These are phyloP conservation scores for Panopea generosa DNA, from an alignment of 2,888 invertebrate species.

Conservation along the genomic window DNA sequence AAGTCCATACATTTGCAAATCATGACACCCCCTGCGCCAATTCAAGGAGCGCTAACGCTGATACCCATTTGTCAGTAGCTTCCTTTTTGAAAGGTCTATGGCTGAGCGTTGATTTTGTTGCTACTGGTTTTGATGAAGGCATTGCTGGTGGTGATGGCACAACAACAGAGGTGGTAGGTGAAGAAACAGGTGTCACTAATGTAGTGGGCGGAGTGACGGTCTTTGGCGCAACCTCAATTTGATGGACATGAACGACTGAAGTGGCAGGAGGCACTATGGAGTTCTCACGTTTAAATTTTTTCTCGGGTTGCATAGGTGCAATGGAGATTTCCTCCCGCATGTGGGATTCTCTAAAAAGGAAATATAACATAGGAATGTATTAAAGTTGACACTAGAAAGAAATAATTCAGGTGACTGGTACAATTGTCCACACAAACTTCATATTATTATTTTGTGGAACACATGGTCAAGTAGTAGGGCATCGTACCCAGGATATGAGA, in stretches of 20 bases:
- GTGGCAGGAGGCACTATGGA: slow-evolving; percentile 44
- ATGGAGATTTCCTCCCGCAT: slow-evolving; percentile 37
- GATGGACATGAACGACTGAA: slow-evolving; percentile 52
- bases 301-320: slow-evolving; percentile 53
- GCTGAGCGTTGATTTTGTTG: slow-evolving; percentile 23
- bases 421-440: too few relatives aligned
- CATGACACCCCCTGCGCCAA: slow-evolving; percentile 75
- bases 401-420: too few relatives aligned
- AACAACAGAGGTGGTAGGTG: neutral
- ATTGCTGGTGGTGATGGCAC: neutral
- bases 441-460: too few relatives aligned
- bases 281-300: slow-evolving; percentile 50
- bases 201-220: neutral
- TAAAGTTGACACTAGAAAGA: neutral
- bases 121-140: slow-evolving; percentile 3
- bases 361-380: neutral
- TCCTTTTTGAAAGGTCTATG: slow-evolving; percentile 66
- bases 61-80: slow-evolving; percentile 79
- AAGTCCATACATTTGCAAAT: slow-evolving; percentile 1
- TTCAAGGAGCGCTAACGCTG: slow-evolving; percentile 80
- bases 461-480: too few relatives aligned
- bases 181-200: neutral
- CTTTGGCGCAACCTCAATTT: slow-evolving; percentile 42
- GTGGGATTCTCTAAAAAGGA: slow-evolving; percentile 39
- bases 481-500: too few relatives aligned